A percentile compares a stretch with the other conserved stretches of the same genome.
Conservation (phyloP, 2,113 vertebrate genomes). For the Erythrocercus mccallii region DNA sequence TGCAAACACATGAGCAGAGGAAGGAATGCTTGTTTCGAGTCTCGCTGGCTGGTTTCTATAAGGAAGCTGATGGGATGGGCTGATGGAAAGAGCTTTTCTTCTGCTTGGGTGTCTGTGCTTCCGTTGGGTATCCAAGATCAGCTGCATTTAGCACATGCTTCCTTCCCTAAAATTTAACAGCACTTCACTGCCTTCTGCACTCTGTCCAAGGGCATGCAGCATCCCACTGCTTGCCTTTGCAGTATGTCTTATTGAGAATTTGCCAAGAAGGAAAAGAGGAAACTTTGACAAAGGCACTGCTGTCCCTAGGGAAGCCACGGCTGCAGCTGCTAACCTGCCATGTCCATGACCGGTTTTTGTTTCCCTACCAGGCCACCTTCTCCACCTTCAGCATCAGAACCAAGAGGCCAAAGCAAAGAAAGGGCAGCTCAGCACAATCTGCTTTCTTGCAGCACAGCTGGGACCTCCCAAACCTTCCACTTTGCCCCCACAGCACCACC, state of each 20-base stretch:
- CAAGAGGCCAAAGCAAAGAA: background rate
- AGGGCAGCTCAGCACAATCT: background rate
- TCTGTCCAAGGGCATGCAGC: background rate
- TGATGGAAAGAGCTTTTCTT: background rate
- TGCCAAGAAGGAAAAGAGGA: background rate
- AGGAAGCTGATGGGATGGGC: background rate
- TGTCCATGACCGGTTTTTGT: background rate
- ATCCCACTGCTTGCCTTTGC: background rate
- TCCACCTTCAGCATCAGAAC: background rate
- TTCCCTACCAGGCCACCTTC: background rate
- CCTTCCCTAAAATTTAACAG: background rate
- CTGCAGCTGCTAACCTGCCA: background rate
- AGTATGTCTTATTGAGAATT: background rate
- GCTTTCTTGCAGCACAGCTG: background rate
- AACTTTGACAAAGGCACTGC: background rate
- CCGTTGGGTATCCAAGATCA: background rate
- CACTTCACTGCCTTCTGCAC: background rate
- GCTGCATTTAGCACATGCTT: background rate
- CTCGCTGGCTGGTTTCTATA: background rate
- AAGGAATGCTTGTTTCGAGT: background rate
- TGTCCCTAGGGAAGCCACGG: background rate
- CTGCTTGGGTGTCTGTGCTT: background rate
- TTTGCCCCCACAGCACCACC: background rate
- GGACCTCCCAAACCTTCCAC: background rate
- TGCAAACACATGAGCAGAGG: background rate